phyloP scores from a whole-genome alignment of 2,797 vertebrate species.

The Argyrosomus regius region DNA sequence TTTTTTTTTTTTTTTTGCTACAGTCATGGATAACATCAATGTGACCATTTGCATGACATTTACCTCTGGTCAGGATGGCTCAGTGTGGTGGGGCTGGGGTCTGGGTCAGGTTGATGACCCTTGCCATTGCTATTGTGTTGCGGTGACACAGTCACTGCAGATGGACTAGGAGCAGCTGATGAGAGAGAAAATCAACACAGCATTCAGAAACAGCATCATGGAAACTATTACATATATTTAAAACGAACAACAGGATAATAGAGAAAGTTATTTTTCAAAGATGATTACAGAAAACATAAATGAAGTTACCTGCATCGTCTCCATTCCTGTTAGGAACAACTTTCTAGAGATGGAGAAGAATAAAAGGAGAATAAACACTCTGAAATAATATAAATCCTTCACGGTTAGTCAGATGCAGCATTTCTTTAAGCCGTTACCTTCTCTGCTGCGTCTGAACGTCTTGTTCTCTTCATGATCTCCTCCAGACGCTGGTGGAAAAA shows the following conservation, averaged over 20 bases:
- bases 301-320: slow-evolving; percentile 76
- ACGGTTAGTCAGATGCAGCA: neutral
- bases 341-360: slow-evolving; percentile 82
- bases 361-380: slow-evolving; percentile 11
- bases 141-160: slow-evolving; percentile 52
- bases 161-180: slow-evolving; percentile 68
- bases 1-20: no score
- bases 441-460: slow-evolving; percentile 89
- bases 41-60: neutral
- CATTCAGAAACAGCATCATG: slow-evolving; percentile 6
- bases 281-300: neutral
- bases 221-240: slow-evolving; percentile 29
- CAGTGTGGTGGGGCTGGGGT: slow-evolving; percentile 49
- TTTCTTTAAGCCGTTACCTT: slow-evolving; percentile 79
- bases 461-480: slow-evolving; percentile 98
- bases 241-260: neutral
- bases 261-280: neutral
- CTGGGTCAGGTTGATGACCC: slow-evolving; percentile 62
- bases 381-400: neutral
- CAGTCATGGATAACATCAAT: neutral
- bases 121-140: slow-evolving; percentile 71
- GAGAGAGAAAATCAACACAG: slow-evolving; percentile 2
- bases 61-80: slow-evolving; percentile 85
- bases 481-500: slow-evolving; percentile 90
- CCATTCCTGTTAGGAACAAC: slow-evolving; percentile 88